Percentiles rank a stretch among this genome's conserved stretches.
phyloP scores from a whole-genome alignment of 2,888 invertebrate species.

The Pyrocoelia pectoralis region DNA sequence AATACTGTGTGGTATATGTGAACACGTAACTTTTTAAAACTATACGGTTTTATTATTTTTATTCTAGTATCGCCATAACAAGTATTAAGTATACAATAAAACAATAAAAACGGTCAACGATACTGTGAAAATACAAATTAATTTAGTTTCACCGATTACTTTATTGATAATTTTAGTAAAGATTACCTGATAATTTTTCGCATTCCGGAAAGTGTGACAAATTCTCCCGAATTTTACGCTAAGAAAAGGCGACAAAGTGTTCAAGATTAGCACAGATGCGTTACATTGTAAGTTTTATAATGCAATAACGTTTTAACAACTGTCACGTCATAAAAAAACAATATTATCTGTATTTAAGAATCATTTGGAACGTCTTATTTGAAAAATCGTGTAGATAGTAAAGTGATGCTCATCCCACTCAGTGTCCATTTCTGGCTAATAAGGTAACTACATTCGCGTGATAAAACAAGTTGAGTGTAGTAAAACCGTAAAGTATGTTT shows the following conservation, averaged over 20 bases:
- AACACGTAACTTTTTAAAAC: not conserved
- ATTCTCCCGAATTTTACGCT: not conserved
- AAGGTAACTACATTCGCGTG: not conserved
- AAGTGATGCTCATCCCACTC: not conserved
- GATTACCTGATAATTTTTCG: not conserved
- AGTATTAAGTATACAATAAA: conserved; percentile 10
- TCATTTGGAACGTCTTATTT: not conserved
- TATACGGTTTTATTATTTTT: conserved; percentile 10
- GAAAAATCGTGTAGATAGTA: conserved; percentile 3
- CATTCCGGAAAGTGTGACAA: not conserved
- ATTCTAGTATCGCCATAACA: not conserved
- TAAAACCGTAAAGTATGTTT: not conserved
- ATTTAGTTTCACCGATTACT: conserved; percentile 8
- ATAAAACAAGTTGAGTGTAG: not conserved
- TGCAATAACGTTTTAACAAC: conserved; percentile 2
- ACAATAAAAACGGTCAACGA: conserved; percentile 12
- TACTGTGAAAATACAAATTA: not conserved
- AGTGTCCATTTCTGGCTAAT: not conserved
- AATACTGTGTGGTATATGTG: conserved; percentile 2
- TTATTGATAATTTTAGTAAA: not conserved
- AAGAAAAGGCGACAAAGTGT: not conserved
- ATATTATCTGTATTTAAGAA: conserved; percentile 7
- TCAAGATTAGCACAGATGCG: not conserved
- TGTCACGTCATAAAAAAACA: conserved; percentile 1
- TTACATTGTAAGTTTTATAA: not conserved